These are phyloP conservation scores for Calliphora vomitoria DNA, from an alignment of 2,888 invertebrate genomes.

Conservation along the genomic window DNA sequence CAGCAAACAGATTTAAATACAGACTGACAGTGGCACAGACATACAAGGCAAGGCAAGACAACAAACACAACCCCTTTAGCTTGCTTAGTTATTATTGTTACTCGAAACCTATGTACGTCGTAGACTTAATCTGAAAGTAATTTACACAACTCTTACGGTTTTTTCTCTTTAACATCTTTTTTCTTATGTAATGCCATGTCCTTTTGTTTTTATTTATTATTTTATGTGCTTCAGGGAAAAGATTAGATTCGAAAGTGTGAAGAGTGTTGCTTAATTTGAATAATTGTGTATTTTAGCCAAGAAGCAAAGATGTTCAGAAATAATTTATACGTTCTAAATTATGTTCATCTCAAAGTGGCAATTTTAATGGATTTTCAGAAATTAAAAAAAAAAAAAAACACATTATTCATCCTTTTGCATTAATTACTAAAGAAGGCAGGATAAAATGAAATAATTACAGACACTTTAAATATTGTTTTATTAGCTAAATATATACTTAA, in stretches of 20 bases:
- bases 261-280: conserved; percentile 60
- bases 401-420: neutral
- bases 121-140: conserved; percentile 70
- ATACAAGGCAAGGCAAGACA: conserved; percentile 26
- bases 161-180: conserved; percentile 22
- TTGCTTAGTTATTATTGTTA: neutral
- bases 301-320: conserved; percentile 15
- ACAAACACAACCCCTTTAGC: conserved; percentile 25
- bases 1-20: conserved; percentile 57
- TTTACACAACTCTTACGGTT: conserved; percentile 58
- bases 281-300: no score
- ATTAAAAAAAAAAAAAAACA: neutral
- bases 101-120: no score
- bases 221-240: neutral
- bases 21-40: conserved; percentile 29
- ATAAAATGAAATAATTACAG: neutral
- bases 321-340: conserved; percentile 28
- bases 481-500: no score
- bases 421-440: conserved; percentile 14
- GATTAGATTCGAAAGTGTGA: no score
- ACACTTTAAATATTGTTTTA: neutral
- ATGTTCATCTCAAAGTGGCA: conserved; percentile 19
- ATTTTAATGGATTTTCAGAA: conserved; percentile 49
- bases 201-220: conserved; percentile 40
- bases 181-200: conserved; percentile 8